Base-by-base conservation (phyloP, 1,140 invertebrate genomes). In the Eumeta japonica region DNA sequence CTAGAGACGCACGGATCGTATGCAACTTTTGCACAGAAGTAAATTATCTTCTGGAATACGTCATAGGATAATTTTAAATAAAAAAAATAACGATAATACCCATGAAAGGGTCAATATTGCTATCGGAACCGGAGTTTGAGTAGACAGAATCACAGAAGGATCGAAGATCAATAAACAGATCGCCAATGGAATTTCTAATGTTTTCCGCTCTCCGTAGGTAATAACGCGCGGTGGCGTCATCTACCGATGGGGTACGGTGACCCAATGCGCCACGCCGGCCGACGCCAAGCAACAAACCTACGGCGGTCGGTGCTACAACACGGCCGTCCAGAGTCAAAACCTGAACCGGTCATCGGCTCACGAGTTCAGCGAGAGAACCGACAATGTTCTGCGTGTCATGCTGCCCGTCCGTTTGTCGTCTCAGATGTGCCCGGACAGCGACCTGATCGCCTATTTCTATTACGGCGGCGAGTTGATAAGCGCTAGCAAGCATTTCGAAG, bases 381-480 rank as follows among this genome's bases (percentile, higher is more conserved):
- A 4, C 48, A 24, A 65, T 16, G 28, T 62, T 15, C 41, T 57
- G 4, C 51, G 56, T 28, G 48, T 73, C 2, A 61, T 68, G 58
- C 15, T 76, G 16, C 65, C 70, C 0, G 52, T 75, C 5, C 64
- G 62, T 35, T 60, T 82, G 10, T 77, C 78, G 0, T 73, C 81
- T 18, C 77, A 78, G 27, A 84, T 85, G 83, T 83, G 82, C 4
- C 82, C 83, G 0, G 66, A 82, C 0, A 83, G 80, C 10, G 77
- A 83, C 52, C 50, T 89, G 3, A 46, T 89, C 0, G 76, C 86
- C 0, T 88, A 85, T 42, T 87, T 87, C 52, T 79, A 85, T 13
- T 72, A 82, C 7, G 80, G 84, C 10, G 79, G 80, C 0, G 84
- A 88, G 48, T 70, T 82, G 0, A 79, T 88, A 16, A 70, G 58